Conservation (phyloP, 2,113 vertebrate species). For the Physeter macrocephalus region DNA sequence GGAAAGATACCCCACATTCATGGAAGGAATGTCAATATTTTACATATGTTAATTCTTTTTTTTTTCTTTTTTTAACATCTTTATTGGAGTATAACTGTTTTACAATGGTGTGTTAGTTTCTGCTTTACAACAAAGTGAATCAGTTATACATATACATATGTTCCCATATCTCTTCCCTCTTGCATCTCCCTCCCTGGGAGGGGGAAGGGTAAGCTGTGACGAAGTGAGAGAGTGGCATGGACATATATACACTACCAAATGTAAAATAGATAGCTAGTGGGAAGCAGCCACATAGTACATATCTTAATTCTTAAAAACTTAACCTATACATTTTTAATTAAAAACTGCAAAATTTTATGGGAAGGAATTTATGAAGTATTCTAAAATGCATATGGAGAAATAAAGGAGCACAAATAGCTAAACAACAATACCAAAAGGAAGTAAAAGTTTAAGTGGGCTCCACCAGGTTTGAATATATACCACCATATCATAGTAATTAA, state of each 20-base stretch:
- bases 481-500: not conserved
- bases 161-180: no score
- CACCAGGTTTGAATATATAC: not conserved
- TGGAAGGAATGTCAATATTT: not conserved
- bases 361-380: not conserved
- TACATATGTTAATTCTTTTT: not conserved
- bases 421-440: not conserved
- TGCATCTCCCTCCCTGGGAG: no score
- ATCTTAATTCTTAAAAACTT: not conserved
- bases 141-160: no score
- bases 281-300: no score
- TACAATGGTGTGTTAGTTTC: no score
- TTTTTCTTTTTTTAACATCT: no score
- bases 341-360: not conserved
- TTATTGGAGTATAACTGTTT: no score
- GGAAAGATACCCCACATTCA: not conserved
- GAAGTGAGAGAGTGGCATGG: no score
- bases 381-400: not conserved
- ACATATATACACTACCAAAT: no score
- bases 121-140: no score
- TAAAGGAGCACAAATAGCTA: not conserved
- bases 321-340: not conserved
- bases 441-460: not conserved
- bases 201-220: no score
- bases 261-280: no score